Evolutionary conservation across 2,113 vertebrate species (phyloP), one percentile per base, ranked within the genome.

Genomic region (Ictalurus furcatus): DNA sequence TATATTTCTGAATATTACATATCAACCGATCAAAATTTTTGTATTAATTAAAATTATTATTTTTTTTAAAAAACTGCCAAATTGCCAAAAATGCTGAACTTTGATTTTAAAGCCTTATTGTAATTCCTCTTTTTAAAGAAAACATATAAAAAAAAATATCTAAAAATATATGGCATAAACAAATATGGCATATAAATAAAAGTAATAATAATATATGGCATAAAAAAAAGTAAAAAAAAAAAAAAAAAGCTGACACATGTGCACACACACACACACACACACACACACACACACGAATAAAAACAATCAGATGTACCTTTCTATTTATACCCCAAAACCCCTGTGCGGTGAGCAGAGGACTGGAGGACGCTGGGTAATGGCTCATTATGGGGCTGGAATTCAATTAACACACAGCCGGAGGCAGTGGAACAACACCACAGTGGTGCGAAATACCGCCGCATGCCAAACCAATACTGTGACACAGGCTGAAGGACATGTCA

Each of bases 341-440:
- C 34, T 9, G 71, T 59, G 83, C 3, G 12, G 86, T 34, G 40
- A 65, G 30, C 58, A 25, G 81, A 79, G 65, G 73, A 54, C 69
- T 69, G 67, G 44, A 67, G 61, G 80, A 65, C 5, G 19, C 82
- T 73, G 84, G 71, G 19, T 61, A 34, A 28, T 17, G 76, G 69
- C 80, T 85, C 86, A 54, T 76, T 40, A 87, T 87, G 89, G 86
- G 84, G 86, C 37, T 59, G 34, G 63, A 85, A 90, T 88, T 90
- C 73, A 88, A 90, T 90, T 90, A 90, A 78, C 86, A 88, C 89
- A 88, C 82, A 81, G 82, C 61, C 82, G 76, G 86, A 61, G 78
- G 59, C 37, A 4, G 69, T 85, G 86, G 85, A 87, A 88, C 86
- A 52, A 34, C 69, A 84, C 44, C 12, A 54, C 9, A 12, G 83